Base-by-base conservation (phyloP, 2,888 invertebrate genomes). In the Dolichomitus sp. region DNA sequence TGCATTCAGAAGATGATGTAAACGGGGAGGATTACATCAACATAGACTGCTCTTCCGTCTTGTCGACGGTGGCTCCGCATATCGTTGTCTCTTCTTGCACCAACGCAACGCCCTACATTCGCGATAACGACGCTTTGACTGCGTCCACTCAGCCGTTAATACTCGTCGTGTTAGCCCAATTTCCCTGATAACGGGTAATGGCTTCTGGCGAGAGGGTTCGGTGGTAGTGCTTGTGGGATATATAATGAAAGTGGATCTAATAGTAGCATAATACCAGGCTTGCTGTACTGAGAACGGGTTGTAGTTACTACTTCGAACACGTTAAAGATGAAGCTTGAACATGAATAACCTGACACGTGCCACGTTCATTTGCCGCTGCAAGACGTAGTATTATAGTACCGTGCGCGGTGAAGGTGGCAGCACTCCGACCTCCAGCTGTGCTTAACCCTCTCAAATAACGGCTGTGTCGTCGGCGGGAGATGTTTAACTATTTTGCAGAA, bases 151-250 rank as follows among this genome's bases (percentile, higher is more conserved):
- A 50, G 80, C 84, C 80, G 79, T 84, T 87, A 81, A 85, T 84
- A 81, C 82, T 69, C 69, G 17, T 70, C 59, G 80, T 40, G 82
- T 86, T 87, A 84, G 85, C 82, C 83, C 83, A 87, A 87, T 88
- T 88, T 87, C 80, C 79, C 69, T 87, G 86, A 83, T 84, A 86
- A 85, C 80, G 83, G 72, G 70, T 87, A 88, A 89, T 88, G 88
- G 85, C 82, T 76, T 74, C 80, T 66, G 74, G 76, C 45, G 72
- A 76, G 76, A 72, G 72, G 59, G 57, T 70, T 42, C 54, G 57
- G 30, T 9, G 70, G 59, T 69, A 27, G 17, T 37, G 69, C 59
- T 33, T 37, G 48, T 45, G 37, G 42, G 74, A 81, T 54, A 73
- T 63, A 61, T 72, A 81, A 83, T 73, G 80, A 83, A 84, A 84